A percentile compares a stretch with the other conserved stretches of the same genome.
These are phyloP conservation scores for Xiphias gladius DNA, from an alignment of 2,113 vertebrate genomes.

Conservation along the genomic window DNA sequence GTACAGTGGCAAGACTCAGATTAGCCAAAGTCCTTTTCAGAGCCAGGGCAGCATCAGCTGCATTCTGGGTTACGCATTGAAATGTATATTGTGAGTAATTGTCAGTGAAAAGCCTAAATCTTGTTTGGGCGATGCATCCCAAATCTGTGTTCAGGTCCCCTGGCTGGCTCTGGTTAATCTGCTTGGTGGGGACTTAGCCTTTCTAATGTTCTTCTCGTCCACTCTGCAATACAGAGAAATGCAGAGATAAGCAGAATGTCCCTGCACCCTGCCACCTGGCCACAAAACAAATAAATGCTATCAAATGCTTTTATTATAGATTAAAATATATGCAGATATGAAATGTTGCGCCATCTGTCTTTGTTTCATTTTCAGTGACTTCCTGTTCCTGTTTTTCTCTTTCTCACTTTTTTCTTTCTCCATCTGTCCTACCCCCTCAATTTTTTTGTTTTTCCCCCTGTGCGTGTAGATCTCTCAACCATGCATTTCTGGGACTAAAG, in stretches of 20 bases:
- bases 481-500: slow-evolving; percentile 43
- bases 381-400: neutral
- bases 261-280: slow-evolving; percentile 23
- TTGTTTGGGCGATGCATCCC: slow-evolving; percentile 72
- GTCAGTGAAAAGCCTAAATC: slow-evolving; percentile 78
- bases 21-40: slow-evolving; percentile 65
- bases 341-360: slow-evolving; percentile 19
- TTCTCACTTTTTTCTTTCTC: neutral
- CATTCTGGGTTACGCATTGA: slow-evolving; percentile 46
- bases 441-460: slow-evolving; percentile 2
- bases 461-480: slow-evolving; percentile 24
- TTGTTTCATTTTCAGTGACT: slow-evolving; percentile 16
- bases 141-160: slow-evolving; percentile 71
- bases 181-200: slow-evolving; percentile 68
- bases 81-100: slow-evolving; percentile 75
- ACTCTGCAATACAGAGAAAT: slow-evolving; percentile 51
- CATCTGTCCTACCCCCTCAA: slow-evolving; percentile 7
- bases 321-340: slow-evolving; percentile 35
- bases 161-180: slow-evolving; percentile 71
- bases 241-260: slow-evolving; percentile 65
- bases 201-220: slow-evolving; percentile 63
- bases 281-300: slow-evolving; percentile 52
- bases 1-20: slow-evolving; percentile 58
- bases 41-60: slow-evolving; percentile 47
- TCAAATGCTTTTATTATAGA: slow-evolving; percentile 46